Base-by-base conservation (phyloP, 2,888 invertebrate species). In the Thymelicus sylvestris region DNA sequence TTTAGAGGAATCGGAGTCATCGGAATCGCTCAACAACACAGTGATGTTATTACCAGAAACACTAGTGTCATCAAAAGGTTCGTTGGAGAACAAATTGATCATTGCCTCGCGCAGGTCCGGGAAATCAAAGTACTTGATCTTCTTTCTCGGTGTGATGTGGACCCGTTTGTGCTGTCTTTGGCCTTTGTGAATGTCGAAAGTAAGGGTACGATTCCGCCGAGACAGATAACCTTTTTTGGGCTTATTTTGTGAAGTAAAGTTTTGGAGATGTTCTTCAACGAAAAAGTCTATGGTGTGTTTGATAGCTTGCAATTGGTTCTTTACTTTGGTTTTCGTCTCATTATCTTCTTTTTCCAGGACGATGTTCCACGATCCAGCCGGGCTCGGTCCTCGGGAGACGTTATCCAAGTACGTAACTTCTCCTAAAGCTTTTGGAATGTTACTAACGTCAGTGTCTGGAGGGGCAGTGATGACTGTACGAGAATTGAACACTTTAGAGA, bases 101-200 rank as follows among this genome's bases (percentile, higher is more conserved):
- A 93, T 80, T 0, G 90, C 88, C 13, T 93, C 93, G 41, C 91
- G 78, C 0, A 89, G 76, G 70, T 93, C 93, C 0, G 93, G 93
- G 66, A 88, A 93, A 75, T 93, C 92, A 38, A 85, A 91, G 63
- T 88, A 83, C 72, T 88, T 92, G 0, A 85, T 79, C 61, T 87
- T 88, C 74, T 93, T 93, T 71, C 92, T 93, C 31, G 80, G 77
- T 2, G 78, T 89, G 0, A 88, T 67, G 52, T 78, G 82, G 0
- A 76, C 71, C 12, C 76, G 80, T 67, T 82, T 87, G 38, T 81
- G 80, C 13, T 44, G 7, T 52, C 75, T 71, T 38, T 81, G 78
- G 0, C 78, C 78, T 76, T 87, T 86, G 2, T 80, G 76, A 0
- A 82, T 50, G 67, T 83, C 77, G 5, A 81, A 81, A 0, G 83